Percentiles rank a stretch among this genome's conserved stretches.
Evolutionary conservation across 2,888 invertebrate species (phyloP).

Genomic region (Camptogramma bilineatum): DNA sequence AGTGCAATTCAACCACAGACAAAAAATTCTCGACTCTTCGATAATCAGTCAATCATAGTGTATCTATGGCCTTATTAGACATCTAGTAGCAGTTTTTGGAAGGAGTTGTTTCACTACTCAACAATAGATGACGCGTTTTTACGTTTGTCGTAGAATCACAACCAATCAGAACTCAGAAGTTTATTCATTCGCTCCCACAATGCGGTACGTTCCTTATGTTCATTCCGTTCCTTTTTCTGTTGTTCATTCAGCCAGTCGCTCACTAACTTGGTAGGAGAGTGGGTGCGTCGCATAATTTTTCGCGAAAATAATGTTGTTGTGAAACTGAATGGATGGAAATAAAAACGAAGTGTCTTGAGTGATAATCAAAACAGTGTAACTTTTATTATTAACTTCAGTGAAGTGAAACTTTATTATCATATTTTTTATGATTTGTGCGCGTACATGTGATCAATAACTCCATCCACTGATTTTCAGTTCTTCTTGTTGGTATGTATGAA

Average conservation of each 20-base stretch:
- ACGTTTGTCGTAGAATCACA: background rate
- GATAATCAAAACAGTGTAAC: slow-evolving; percentile 7
- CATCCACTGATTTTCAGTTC: slow-evolving; percentile 55
- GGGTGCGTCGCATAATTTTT: slow-evolving; percentile 52
- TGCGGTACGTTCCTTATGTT: background rate
- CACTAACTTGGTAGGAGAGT: slow-evolving; percentile 44
- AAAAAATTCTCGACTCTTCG: no score
- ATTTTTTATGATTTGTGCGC: slow-evolving; percentile 61
- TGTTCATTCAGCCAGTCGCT: slow-evolving; percentile 58
- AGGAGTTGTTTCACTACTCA: slow-evolving; percentile 11
- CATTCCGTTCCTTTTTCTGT: background rate
- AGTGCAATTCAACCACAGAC: background rate
- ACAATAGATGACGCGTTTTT: slow-evolving; percentile 25
- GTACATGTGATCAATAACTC: slow-evolving; percentile 78
- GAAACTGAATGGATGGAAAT: slow-evolving; percentile 22
- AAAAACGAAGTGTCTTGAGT: slow-evolving; percentile 20
- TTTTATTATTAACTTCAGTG: slow-evolving; percentile 41
- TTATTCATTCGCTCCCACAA: background rate
- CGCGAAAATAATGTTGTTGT: slow-evolving; percentile 35
- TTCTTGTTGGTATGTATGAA: slow-evolving; percentile 75
- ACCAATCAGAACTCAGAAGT: background rate
- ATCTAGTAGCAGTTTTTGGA: slow-evolving; percentile 2
- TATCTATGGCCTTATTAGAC: no score
- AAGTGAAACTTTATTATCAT: slow-evolving; percentile 7
- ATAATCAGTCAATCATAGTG: no score